Base-by-base conservation (phyloP, 2,797 vertebrate species). In the Megalops cyprinoides region DNA sequence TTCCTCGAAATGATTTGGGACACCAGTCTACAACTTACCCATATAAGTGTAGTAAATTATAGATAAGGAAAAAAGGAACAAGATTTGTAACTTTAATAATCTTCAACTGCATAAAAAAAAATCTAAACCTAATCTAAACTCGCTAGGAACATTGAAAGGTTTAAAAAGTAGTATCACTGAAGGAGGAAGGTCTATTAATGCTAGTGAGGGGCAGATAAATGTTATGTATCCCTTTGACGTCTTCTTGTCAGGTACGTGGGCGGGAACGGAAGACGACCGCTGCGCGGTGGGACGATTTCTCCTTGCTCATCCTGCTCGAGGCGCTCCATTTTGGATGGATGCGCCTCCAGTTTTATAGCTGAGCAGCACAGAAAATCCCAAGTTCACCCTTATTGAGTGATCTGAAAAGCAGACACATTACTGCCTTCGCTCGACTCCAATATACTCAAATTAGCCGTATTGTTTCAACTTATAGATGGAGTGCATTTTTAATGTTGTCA, bases 301-400 rank as follows among this genome's bases (percentile, higher is more conserved):
- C 31, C 3, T 5, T 31, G 62, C 14, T 65, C n/a, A 28, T 37
- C 31, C 58, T 62, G 28, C 58, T 9, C 58, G 31, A 1, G 25
- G 28, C 10, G 62, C 58, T 62, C 58, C 58, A 62, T 62, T 10
- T 62, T 62, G 58, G 28, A n/a, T 62, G 25, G 25, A 4, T 31
- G 58, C 28, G 28, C 25, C 73, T 28, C n/a, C n/a, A 74, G 4
- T 49, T 74, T 74, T 20, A 49, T 44, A 49, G n/a, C 73, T 74
- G 67, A 25, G 46, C 42, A 74, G 20, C n/a, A 25, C 73, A 74
- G 42, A 46, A 31, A 74, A 12, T 74, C 71, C 39, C 71, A 25
- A 46, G 44, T 25, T 74, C 20, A 76, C 53, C 28, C 49, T 34
- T 76, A 53, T 53, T 31, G 48, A 28, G 2, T 53, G 49, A 53